Base-by-base conservation (phyloP, 1,140 invertebrate species). In the Trachymyrmex cornetzi region DNA sequence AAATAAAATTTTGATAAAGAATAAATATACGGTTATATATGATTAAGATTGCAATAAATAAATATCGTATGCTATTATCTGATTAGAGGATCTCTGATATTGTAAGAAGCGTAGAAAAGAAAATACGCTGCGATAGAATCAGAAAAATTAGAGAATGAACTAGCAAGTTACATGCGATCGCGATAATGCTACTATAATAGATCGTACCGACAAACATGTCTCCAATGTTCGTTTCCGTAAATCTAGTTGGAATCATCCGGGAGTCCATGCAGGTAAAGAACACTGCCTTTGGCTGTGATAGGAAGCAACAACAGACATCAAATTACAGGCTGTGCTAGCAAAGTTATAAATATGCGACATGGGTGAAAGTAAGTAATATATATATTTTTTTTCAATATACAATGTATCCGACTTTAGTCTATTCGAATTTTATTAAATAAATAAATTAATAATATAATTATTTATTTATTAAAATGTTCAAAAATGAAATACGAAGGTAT, bases 181-280 rank as follows among this genome's bases (percentile, higher is more conserved):
- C 67, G 77, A 91, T 92, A 89, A 91, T 93, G 87, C 79, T 86
- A 86, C 86, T 87, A 84, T 91, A 88, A 74, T 91, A 71, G 85
- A 85, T 93, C 97, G 94, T 96, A 98, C 98, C 98, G 92, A 99
- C 97, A 96, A 99, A 99, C 98, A 99, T 99, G 94, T 99, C 99
- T 66, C 99, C 99, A 86, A 99, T 98, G 94, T 98, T 97, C 79
- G 98, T 99, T 96, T 99, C 98, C 55, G 98, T 99, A 95, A 99
- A 99, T 94, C 98, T 96, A 85, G 98, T 99, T 27, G 99, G 98
- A 90, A 99, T 97, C 97, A 99, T 99, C 96, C 99, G 96, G 95
- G 98, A 98, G 96, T 99, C 99, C 97, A 99, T 99, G 95, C 99
- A 99, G 22, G 98, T 99, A 95, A 99, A 99, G 95, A 99, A 99